Conservation (phyloP, 2,888 invertebrate genomes). For the Latrodectus elegans region DNA sequence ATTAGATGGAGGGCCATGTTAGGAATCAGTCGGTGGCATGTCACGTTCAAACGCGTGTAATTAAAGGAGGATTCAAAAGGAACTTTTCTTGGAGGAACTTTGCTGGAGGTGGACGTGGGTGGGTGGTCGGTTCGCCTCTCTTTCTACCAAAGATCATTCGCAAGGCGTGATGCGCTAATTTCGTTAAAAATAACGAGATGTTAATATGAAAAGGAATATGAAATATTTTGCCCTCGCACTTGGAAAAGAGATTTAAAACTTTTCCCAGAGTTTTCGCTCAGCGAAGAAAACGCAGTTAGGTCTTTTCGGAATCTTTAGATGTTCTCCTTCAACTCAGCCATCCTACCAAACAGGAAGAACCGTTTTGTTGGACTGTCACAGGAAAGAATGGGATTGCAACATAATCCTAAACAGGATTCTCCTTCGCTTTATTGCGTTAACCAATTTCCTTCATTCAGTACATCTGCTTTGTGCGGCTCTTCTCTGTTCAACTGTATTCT, state of each 20-base stretch:
- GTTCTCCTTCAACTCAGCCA: constrained; percentile 1
- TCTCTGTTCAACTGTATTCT: no score
- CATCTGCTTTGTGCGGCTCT: no score
- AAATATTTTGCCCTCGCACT: constrained; percentile 65
- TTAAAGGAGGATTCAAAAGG: constrained; percentile 66
- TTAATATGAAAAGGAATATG: constrained; percentile 69
- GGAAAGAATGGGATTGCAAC: not conserved
- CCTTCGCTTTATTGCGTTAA: constrained; percentile 2
- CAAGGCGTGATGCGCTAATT: constrained; percentile 59
- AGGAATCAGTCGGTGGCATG: constrained; percentile 50
- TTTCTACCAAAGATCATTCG: constrained; percentile 39
- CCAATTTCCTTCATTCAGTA: not conserved
- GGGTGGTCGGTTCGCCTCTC: not conserved
- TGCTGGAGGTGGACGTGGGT: not conserved
- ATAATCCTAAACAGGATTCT: constrained; percentile 2
- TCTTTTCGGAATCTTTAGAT: constrained; percentile 44
- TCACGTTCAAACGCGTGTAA: constrained; percentile 66
- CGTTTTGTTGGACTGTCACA: not conserved
- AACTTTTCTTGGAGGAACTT: constrained; percentile 26
- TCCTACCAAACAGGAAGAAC: not conserved
- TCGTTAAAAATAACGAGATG: constrained; percentile 68
- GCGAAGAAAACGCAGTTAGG: constrained; percentile 39
- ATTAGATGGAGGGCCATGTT: constrained; percentile 51
- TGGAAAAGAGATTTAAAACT: constrained; percentile 64
- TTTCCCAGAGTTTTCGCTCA: constrained; percentile 46